Percentiles rank a stretch among this genome's conserved stretches.
These are phyloP conservation scores for Lasioglossum pauxillum DNA, from an alignment of 2,888 invertebrate genomes.

Conservation along the genomic window DNA sequence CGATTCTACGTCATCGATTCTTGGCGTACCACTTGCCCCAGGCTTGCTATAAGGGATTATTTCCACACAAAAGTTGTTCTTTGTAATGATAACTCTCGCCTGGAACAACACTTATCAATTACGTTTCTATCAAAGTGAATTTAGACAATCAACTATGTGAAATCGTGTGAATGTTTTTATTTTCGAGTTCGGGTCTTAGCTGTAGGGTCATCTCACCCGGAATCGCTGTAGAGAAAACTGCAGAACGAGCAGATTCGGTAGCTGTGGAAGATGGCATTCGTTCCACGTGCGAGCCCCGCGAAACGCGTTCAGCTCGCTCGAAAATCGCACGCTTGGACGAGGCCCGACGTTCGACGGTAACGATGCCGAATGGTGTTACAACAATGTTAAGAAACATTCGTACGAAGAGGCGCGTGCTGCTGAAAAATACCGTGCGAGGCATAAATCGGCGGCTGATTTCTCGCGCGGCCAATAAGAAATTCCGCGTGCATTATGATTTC, in stretches of 20 bases:
- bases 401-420: neutral
- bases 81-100: no score
- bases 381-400: conserved; percentile 1
- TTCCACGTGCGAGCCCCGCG: neutral
- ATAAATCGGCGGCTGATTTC: conserved; percentile 5
- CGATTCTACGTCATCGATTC: no score
- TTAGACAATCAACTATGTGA: no score
- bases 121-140: no score
- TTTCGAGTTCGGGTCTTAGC: no score
- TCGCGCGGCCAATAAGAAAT: conserved; percentile 35
- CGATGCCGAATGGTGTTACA: neutral
- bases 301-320: neutral
- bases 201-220: no score
- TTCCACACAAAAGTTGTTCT: no score
- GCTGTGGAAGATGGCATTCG: neutral
- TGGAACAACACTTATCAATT: no score
- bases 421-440: neutral
- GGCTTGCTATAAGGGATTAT: no score
- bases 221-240: neutral
- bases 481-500: conserved; percentile 36
- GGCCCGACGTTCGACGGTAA: neutral
- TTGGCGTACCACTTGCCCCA: no score
- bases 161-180: no score
- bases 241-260: neutral
- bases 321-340: conserved; percentile 2